Conservation (phyloP, 2,888 invertebrate genomes). For the Orthosia gothica region DNA sequence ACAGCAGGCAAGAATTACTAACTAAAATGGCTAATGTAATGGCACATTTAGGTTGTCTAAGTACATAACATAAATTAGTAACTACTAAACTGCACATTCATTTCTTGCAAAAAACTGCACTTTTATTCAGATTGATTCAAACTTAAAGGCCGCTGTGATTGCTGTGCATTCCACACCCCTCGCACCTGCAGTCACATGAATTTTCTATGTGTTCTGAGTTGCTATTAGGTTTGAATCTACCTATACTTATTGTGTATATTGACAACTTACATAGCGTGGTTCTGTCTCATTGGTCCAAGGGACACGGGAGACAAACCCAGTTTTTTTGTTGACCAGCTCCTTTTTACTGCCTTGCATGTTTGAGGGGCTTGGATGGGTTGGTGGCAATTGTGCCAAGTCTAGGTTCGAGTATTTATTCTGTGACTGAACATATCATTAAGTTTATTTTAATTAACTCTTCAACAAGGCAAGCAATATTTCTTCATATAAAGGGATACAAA, state of each 20-base stretch:
- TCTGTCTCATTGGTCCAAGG: conserved; percentile 52
- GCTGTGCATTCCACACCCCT: no score
- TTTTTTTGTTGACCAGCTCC: conserved; percentile 22
- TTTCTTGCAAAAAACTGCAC: neutral
- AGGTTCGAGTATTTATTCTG: conserved; percentile 40
- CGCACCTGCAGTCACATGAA: no score
- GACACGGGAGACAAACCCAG: conserved; percentile 46
- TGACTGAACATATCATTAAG: conserved; percentile 33
- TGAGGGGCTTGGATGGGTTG: conserved; percentile 2
- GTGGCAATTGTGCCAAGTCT: conserved; percentile 3
- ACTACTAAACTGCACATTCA: conserved; percentile 26
- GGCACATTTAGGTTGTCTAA: conserved; percentile 6
- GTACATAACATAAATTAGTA: neutral
- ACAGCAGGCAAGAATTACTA: neutral
- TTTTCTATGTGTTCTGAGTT: no score
- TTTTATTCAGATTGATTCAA: no score
- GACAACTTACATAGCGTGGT: conserved; percentile 44
- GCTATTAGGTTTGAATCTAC: neutral
- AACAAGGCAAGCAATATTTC: neutral
- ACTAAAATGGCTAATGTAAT: conserved; percentile 1
- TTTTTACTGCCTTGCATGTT: conserved; percentile 16
- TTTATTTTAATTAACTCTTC: neutral
- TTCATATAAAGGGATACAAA: no score
- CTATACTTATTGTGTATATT: neutral
- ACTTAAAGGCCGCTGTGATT: no score